Conservation (phyloP, 2,113 vertebrate species). For the Thalassarche chlororhynchos region DNA sequence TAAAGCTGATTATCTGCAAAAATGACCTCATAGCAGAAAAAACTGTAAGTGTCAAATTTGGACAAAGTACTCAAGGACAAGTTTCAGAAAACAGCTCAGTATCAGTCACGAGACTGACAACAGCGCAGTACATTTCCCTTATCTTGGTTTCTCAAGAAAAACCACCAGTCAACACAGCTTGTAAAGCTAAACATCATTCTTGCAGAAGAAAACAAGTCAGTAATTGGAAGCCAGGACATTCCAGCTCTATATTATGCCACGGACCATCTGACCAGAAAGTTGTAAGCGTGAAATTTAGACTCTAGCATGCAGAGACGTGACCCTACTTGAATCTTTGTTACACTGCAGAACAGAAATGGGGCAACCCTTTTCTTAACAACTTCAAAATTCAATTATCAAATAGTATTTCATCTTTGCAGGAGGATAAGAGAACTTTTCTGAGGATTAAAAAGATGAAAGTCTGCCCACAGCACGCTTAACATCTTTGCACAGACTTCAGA, state of each 20-base stretch:
- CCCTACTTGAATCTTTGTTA: not conserved
- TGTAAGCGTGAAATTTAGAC: not conserved
- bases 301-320: not conserved
- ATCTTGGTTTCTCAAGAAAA: conserved; percentile 53
- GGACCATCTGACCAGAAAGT: not conserved
- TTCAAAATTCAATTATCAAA: not conserved
- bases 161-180: conserved; percentile 13
- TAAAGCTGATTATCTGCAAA: not conserved
- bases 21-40: not conserved
- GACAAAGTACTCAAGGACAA: not conserved
- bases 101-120: not conserved
- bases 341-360: not conserved
- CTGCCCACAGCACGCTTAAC: not conserved
- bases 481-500: not conserved
- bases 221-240: conserved; percentile 35
- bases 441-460: not conserved
- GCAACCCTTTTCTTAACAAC: not conserved
- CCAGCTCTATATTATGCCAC: not conserved
- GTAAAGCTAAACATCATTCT: not conserved
- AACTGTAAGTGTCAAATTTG: not conserved
- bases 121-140: not conserved
- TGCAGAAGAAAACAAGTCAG: conserved; percentile 27
- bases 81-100: not conserved
- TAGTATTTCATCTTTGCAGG: not conserved
- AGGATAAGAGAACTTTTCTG: not conserved